These are phyloP conservation scores for Syrista parreyssii DNA, from an alignment of 2,888 invertebrate genomes.

Conservation along the genomic window DNA sequence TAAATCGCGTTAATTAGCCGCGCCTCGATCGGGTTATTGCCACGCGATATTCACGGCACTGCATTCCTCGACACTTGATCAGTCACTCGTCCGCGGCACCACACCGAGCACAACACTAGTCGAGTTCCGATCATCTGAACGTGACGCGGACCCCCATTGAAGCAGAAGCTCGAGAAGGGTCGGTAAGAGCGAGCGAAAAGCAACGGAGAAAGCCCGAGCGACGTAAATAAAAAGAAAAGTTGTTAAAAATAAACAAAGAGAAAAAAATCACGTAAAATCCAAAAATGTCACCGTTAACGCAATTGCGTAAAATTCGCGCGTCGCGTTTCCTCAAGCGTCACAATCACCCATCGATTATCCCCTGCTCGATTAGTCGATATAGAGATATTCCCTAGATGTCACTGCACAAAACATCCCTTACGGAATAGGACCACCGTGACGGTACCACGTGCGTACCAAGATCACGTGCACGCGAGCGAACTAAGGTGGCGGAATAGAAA, in stretches of 20 bases:
- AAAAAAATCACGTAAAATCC: not conserved
- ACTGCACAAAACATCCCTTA: not conserved
- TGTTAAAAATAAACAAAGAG: not conserved
- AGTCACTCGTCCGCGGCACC: not conserved
- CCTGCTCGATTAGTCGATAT: not conserved
- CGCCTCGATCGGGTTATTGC: not conserved
- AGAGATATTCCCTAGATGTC: not conserved
- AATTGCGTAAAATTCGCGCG: not conserved
- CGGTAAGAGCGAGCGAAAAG: not conserved
- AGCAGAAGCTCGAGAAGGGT: not conserved
- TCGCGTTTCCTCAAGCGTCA: not conserved
- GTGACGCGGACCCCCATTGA: not conserved
- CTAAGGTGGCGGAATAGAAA: conserved; percentile 12
- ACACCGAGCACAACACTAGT: not conserved
- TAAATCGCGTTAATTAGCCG: conserved; percentile 21
- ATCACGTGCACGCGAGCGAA: conserved; percentile 20
- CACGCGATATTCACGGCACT: not conserved
- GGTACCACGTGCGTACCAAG: conserved; percentile 2
- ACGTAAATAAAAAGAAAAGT: not conserved
- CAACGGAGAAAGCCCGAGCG: not conserved
- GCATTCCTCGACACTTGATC: not conserved
- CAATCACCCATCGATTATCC: not conserved
- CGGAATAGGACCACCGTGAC: not conserved
- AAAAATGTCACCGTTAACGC: not conserved
- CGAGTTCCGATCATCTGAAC: not conserved